phyloP scores from a whole-genome alignment of 2,797 vertebrate species.

The Dallia pectoralis region DNA sequence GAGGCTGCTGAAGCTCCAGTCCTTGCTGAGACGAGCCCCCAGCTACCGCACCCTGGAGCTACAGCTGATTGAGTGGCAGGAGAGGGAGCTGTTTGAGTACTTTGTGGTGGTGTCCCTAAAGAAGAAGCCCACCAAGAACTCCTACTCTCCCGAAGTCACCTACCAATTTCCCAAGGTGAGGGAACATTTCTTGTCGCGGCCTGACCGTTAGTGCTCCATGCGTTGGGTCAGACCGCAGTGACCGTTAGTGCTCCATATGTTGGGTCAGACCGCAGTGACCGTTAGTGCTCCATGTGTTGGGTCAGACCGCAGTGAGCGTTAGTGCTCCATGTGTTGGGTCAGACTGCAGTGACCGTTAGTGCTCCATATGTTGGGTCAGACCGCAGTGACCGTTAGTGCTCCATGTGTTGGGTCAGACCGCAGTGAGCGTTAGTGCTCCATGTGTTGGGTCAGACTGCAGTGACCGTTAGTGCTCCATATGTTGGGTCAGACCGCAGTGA shows the following conservation, averaged over 20 bases:
- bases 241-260: no score
- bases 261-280: neutral
- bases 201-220: neutral
- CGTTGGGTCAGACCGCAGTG: neutral
- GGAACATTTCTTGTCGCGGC: neutral
- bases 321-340: slow-evolving; percentile 7
- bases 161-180: slow-evolving; percentile 99
- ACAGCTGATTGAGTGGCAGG: slow-evolving; percentile 98
- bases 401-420: neutral
- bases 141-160: slow-evolving; percentile 92
- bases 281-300: no score
- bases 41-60: slow-evolving; percentile 97
- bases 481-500: neutral
- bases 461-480: no score
- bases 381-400: no score
- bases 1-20: slow-evolving; percentile 92
- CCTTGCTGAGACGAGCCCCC: slow-evolving; percentile 89
- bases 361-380: neutral
- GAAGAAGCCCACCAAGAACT: slow-evolving; percentile 95
- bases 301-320: neutral
- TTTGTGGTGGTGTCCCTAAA: slow-evolving; percentile 98
- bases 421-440: no score
- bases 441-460: neutral
- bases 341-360: neutral
- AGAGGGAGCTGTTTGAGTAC: slow-evolving; percentile 96